Conservation (phyloP, 2,113 vertebrate genomes). For the Lepus europaeus region DNA sequence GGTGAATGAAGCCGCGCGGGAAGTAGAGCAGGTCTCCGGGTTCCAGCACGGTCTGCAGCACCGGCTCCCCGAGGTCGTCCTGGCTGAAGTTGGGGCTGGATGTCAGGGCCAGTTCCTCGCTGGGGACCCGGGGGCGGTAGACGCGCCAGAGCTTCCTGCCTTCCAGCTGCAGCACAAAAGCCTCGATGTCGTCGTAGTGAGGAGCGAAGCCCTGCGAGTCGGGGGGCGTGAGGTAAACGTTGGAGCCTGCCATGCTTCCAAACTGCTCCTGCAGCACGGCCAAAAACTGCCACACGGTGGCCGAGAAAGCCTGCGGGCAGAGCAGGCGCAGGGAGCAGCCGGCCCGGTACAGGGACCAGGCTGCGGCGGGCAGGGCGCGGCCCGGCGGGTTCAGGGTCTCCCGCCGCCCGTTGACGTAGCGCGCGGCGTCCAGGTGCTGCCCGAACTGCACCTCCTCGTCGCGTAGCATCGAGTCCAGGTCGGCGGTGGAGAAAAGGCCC, state of each 20-base stretch:
- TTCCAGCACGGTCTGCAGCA: slow-evolving; percentile 95
- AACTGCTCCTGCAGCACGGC: slow-evolving; percentile 97
- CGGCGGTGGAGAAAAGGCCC: slow-evolving; percentile 95
- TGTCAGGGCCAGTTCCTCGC: slow-evolving; percentile 84
- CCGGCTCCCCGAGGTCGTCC: slow-evolving; percentile 91
- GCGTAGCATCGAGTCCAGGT: slow-evolving; percentile 93
- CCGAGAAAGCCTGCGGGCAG: slow-evolving; percentile 95
- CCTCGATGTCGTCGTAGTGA: slow-evolving; percentile 99
- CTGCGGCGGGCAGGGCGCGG: slow-evolving; percentile 92
- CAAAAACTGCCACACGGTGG: slow-evolving; percentile 93
- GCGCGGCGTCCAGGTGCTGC: slow-evolving; percentile 96
- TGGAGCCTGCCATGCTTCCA: slow-evolving; percentile 96
- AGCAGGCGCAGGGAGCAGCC: slow-evolving; percentile 96
- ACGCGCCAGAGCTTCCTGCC: slow-evolving; percentile 97
- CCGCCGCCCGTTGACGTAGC: slow-evolving; percentile 87
- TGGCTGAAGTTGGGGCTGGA: slow-evolving; percentile 92
- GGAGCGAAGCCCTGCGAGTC: slow-evolving; percentile 97
- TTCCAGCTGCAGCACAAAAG: slow-evolving; percentile 97
- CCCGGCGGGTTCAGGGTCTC: slow-evolving; percentile 95
- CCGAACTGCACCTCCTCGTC: slow-evolving; percentile 93
- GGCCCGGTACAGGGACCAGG: slow-evolving; percentile 95
- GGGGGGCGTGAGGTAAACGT: slow-evolving; percentile 95
- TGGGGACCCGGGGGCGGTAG: slow-evolving; percentile 91
- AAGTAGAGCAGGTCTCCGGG: slow-evolving; percentile 97
- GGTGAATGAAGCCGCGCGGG: slow-evolving; percentile 97